Base-by-base conservation (phyloP, 2,888 invertebrate species). In the Steromphala cineraria region DNA sequence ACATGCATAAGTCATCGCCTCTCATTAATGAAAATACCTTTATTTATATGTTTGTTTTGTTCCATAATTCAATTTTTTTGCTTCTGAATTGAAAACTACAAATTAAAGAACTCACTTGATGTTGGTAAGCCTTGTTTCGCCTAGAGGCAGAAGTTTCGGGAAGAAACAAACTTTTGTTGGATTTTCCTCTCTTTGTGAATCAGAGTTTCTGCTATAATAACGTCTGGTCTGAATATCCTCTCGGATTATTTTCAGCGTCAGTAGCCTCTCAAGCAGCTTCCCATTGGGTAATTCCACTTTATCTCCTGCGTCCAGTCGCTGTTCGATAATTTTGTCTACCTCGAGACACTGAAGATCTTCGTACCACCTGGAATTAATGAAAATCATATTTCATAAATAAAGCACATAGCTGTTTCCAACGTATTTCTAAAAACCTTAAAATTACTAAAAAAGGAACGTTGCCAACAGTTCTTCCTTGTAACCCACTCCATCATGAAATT, bases 211-310 rank as follows among this genome's bases (percentile, higher is more conserved):
- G 36, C 71, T 10, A 28, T 62, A 40, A 67, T 53, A 75, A 53
- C 40, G 8, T 2, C 56, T 53, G 40, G 76, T 15, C 62, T 31
- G 36, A 15, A 81, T 82, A 28, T 80, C 80, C 24, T 87, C 88
- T n/a, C 88, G 76, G 40, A 85, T 83, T 80, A 88, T 81, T 77
- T 89, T 89, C 28, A 93, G 83, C 4, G 89, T 88, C 67, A 93
- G 85, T 53, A 93, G 84, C 31, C 93, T 85, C 80, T 93, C 93
- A 83, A 93, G 89, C 21, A 93, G 86, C 82, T 93, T 93, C 3
- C 93, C 93, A 82, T 91, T 91, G 17, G 92, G 89, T 55, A 93
- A 83, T 31, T 84, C 89, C 5, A 93, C 84, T 75, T 81, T 67
- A 55, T 91, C 91, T 15, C 91, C 91, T 0, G 81, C 78, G 10